Percentiles rank a stretch among this genome's conserved stretches.
phyloP scores from a whole-genome alignment of 2,888 invertebrate genomes.

The Glaucopsyche alexis region DNA sequence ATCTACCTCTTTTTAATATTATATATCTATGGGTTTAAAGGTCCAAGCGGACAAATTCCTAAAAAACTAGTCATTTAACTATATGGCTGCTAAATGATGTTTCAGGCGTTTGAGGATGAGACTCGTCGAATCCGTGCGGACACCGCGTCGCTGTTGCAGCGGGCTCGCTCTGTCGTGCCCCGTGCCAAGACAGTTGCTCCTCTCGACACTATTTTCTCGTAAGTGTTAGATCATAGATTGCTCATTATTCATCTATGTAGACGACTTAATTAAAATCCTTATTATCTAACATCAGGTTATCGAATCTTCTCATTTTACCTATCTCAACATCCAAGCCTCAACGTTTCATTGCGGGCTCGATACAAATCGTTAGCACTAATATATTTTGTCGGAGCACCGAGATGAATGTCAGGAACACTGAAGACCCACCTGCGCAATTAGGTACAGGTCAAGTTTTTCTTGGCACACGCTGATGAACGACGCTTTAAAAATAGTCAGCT shows the following conservation, averaged over 20 bases:
- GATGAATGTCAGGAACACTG: conserved; percentile 29
- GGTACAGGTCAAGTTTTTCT: conserved; percentile 62
- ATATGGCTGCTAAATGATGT: conserved; percentile 33
- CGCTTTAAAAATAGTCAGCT: conserved; percentile 59
- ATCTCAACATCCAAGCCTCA: neutral
- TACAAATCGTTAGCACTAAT: neutral
- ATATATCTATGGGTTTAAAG: too few species aligned
- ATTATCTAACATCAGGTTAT: neutral
- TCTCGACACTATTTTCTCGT: conserved; percentile 79
- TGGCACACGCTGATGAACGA: conserved; percentile 54
- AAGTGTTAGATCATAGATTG: conserved; percentile 50
- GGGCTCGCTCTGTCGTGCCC: conserved; percentile 87
- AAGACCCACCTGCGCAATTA: conserved; percentile 44
- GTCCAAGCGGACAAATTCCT: too few species aligned
- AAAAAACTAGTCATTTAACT: too few species aligned
- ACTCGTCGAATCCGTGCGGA: conserved; percentile 89
- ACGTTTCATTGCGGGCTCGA: neutral
- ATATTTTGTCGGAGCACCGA: neutral
- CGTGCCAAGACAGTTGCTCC: conserved; percentile 82
- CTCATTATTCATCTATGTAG: neutral
- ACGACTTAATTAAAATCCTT: neutral
- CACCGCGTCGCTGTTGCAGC: conserved; percentile 85
- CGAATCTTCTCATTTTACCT: neutral
- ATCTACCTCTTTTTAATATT: too few species aligned
- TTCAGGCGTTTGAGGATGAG: conserved; percentile 91